A percentile compares a stretch with the other conserved stretches of the same genome.
Conservation (phyloP, 2,888 invertebrate species). For the Mylabris sibirica region DNA sequence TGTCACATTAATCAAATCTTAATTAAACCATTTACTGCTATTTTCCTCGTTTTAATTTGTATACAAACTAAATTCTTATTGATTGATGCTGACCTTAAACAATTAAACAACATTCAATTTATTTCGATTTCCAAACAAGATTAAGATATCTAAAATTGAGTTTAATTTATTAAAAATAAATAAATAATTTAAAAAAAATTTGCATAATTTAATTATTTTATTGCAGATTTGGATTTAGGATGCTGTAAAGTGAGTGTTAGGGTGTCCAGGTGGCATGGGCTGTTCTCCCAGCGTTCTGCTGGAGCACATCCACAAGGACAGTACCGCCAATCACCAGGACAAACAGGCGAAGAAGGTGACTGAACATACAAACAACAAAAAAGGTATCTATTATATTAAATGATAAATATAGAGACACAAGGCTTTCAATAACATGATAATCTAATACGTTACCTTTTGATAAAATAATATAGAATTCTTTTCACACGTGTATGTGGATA, state of each 20-base stretch:
- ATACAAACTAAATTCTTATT: neutral
- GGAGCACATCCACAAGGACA: constrained; percentile 69
- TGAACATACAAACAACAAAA: constrained; percentile 39
- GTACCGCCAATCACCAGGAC: constrained; percentile 55
- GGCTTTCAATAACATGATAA: too few relatives aligned
- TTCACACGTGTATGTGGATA: too few relatives aligned
- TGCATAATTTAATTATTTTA: neutral
- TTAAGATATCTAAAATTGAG: neutral
- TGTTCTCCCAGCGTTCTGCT: constrained; percentile 71
- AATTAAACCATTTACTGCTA: too few relatives aligned
- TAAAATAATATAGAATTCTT: too few relatives aligned
- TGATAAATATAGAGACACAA: too few relatives aligned
- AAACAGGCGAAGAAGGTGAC: constrained; percentile 32
- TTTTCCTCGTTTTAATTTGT: too few relatives aligned
- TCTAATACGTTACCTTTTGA: constrained; percentile 3
- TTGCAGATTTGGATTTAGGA: constrained; percentile 14
- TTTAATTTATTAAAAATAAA: neutral
- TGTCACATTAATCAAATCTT: too few relatives aligned
- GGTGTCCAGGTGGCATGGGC: constrained; percentile 63
- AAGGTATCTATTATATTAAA: constrained; percentile 37
- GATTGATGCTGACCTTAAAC: constrained; percentile 3
- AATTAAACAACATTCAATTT: neutral
- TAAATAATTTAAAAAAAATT: neutral
- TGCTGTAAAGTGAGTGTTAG: constrained; percentile 33
- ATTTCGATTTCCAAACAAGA: neutral